Percentiles rank a stretch among this genome's conserved stretches.
These are phyloP conservation scores for Microdon myrmicae DNA, from an alignment of 2,888 invertebrate genomes.

Conservation along the genomic window DNA sequence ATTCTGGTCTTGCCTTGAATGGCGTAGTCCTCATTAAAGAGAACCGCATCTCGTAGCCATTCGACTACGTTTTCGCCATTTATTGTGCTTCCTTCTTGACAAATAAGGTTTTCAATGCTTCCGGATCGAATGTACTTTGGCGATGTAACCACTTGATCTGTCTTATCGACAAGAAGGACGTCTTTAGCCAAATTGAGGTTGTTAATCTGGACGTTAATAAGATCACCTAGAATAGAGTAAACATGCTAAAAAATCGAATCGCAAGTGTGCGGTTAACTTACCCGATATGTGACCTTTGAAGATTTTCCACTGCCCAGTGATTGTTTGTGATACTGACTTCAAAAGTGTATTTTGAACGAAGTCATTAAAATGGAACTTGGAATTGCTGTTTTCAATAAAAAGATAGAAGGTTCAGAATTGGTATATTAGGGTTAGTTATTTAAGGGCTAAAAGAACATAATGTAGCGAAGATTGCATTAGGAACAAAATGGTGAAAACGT, in stretches of 20 bases:
- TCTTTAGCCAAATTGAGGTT: slow-evolving; percentile 68
- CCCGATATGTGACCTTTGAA: slow-evolving; percentile 53
- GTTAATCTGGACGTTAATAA: slow-evolving; percentile 67
- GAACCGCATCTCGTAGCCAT: slow-evolving; percentile 68
- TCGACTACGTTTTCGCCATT: slow-evolving; percentile 67
- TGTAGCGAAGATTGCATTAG: too few species aligned
- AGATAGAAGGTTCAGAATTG: slow-evolving; percentile 4
- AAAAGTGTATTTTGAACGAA: slow-evolving; percentile 66
- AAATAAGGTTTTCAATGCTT: slow-evolving; percentile 62
- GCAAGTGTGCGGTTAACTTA: slow-evolving; percentile 6
- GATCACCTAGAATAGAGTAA: slow-evolving; percentile 57
- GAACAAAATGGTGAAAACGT: too few species aligned
- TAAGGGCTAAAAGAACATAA: too few species aligned
- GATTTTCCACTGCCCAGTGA: slow-evolving; percentile 63
- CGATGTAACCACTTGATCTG: slow-evolving; percentile 66
- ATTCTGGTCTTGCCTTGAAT: slow-evolving; percentile 67
- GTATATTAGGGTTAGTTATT: neutral
- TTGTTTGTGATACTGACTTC: slow-evolving; percentile 65
- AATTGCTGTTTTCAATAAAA: slow-evolving; percentile 56
- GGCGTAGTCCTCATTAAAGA: slow-evolving; percentile 62
- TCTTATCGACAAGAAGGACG: slow-evolving; percentile 66
- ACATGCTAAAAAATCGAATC: neutral
- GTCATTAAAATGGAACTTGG: slow-evolving; percentile 62
- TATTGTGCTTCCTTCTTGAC: slow-evolving; percentile 58
- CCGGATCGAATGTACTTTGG: slow-evolving; percentile 65